Base-by-base conservation (phyloP, 2,888 invertebrate genomes). In the Dasysyrphus tricinctus region DNA sequence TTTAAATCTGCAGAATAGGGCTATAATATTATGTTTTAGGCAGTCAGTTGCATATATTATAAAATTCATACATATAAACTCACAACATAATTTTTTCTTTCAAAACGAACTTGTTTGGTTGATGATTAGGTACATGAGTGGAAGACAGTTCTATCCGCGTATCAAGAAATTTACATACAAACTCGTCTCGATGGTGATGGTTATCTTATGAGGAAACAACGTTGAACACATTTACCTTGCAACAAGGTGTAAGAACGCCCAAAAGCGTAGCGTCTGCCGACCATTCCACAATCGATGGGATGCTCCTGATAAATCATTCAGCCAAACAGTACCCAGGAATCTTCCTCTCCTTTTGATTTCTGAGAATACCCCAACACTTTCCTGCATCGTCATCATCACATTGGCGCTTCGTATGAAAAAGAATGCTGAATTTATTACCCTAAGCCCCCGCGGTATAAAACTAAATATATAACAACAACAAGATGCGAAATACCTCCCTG, bases 261-360 rank as follows among this genome's bases (percentile, higher is more conserved):
- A 76, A 81, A 70, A 76, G 75, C 70, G 70, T 63, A 75, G 54
- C 80, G 63, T 76, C 76, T 57, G 47, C 80, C 72, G 69, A 42
- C 34, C 49, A 69, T 57, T 49, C 59, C 44, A 12, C 77, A 70
- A 78, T 78, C 85, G 85, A 86, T 86, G 63, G 85, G 78, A 54
- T 78, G 78, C 70, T 82, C 75, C 57, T 82, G 86, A 86, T 86
- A 86, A 86, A 86, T 86, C 86, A 86, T 86, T 78, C 57, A 32
- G 29, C 56, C 56, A 80, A 80, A 69, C 24, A 12, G 16, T 8
- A 37, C 44, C 42, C 44, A 57, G 73, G 85, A 74, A 80, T 73
- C 74, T 77, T 63, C 32, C 57, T 61, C 63, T 59, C 42, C 51
- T 54, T 82, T 82, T 78, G 78, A 82, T 79, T 86, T 86, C 86